These are phyloP conservation scores for Anoura caudifer DNA, from an alignment of 2,113 vertebrate species.

Conservation along the genomic window DNA sequence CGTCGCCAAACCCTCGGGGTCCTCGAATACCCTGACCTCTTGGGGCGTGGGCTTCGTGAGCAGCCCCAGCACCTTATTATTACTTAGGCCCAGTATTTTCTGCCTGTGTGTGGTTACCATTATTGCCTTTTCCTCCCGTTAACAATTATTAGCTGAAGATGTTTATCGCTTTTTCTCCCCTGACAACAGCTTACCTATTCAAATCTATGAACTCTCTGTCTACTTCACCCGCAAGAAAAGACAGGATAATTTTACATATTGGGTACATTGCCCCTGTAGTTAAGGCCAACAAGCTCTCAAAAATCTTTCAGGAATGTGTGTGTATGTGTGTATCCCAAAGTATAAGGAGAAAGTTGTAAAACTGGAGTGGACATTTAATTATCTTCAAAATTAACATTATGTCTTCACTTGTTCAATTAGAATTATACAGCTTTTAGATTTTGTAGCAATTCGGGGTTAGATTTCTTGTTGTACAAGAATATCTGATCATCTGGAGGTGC, in stretches of 20 bases:
- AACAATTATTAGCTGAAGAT: background rate
- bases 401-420: background rate
- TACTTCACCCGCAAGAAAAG: background rate
- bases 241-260: background rate
- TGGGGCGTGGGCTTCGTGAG: background rate
- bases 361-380: background rate
- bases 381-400: conserved; percentile 4
- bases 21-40: background rate
- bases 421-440: conserved; percentile 8
- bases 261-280: background rate
- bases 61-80: background rate
- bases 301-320: background rate
- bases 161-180: background rate
- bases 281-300: background rate
- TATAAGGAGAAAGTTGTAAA: conserved; percentile 2
- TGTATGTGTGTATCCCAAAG: background rate
- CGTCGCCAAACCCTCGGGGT: background rate
- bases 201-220: background rate
- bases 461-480: background rate
- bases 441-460: conserved; percentile 8
- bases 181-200: background rate
- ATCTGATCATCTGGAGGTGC: background rate
- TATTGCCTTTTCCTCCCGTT: background rate
- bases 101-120: background rate
- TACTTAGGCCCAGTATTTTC: background rate